Conservation (phyloP, 2,113 vertebrate species). For the Pollimyrus isidori region DNA sequence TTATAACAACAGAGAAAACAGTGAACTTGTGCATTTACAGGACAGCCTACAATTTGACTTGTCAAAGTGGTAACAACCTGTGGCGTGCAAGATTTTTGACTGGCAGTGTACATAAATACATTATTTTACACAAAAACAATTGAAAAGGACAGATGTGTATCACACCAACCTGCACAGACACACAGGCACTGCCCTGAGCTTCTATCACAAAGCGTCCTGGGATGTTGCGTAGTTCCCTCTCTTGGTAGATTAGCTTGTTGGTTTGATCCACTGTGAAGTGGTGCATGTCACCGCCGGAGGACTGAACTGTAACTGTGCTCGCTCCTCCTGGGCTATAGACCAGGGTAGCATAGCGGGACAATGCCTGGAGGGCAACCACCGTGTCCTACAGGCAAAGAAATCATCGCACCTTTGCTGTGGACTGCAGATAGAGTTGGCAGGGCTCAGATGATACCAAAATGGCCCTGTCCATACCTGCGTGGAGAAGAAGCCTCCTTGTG, state of each 20-base stretch:
- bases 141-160: not conserved
- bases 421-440: not conserved
- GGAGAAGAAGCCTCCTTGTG: slow-evolving; percentile 70
- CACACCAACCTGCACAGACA: slow-evolving; percentile 64
- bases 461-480: slow-evolving; percentile 59
- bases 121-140: not conserved
- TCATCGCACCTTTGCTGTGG: not conserved
- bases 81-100: too few species aligned
- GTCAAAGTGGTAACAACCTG: too few species aligned
- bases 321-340: slow-evolving; percentile 44
- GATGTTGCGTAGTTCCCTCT: slow-evolving; percentile 43
- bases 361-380: slow-evolving; percentile 57
- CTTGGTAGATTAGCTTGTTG: slow-evolving; percentile 76
- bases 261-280: slow-evolving; percentile 58
- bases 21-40: too few species aligned
- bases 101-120: not conserved
- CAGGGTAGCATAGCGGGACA: slow-evolving; percentile 51
- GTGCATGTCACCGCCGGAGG: slow-evolving; percentile 39
- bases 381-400: slow-evolving; percentile 50
- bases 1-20: too few species aligned
- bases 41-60: too few species aligned
- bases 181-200: slow-evolving; percentile 55
- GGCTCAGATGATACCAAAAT: not conserved
- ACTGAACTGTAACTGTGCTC: slow-evolving; percentile 46
- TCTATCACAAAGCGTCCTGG: slow-evolving; percentile 51